These are phyloP conservation scores for Pseudochirops cupreus DNA, from an alignment of 2,797 vertebrate species.

Conservation along the genomic window DNA sequence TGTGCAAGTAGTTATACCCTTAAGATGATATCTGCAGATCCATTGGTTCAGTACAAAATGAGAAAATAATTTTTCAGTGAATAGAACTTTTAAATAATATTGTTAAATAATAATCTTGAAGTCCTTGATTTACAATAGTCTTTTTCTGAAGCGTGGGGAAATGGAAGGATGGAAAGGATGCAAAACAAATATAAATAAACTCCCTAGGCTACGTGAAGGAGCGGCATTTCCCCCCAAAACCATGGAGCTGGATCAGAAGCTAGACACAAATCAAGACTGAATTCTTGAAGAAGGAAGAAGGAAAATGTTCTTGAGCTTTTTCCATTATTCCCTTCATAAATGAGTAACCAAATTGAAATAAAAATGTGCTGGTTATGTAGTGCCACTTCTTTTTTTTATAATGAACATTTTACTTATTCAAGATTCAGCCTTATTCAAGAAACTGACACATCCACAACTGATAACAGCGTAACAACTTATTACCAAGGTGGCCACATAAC, in stretches of 20 bases:
- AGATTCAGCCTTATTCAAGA: no score
- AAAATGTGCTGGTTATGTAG: background rate
- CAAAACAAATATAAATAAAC: background rate
- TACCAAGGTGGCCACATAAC: no score
- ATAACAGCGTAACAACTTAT: no score
- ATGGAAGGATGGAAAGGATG: background rate
- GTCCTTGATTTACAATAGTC: background rate
- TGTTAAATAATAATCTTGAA: slow-evolving; percentile 43
- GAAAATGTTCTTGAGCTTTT: slow-evolving; percentile 28
- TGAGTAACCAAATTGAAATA: background rate
- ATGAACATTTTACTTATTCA: no score
- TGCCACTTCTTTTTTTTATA: background rate
- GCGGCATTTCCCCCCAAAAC: background rate
- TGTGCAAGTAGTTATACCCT: background rate
- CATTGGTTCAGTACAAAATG: background rate
- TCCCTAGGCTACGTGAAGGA: background rate
- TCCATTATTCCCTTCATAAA: background rate
- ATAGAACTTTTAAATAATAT: slow-evolving; percentile 12
- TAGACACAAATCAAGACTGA: background rate
- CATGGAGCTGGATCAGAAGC: background rate
- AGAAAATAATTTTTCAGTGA: slow-evolving; percentile 12
- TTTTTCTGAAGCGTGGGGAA: background rate
- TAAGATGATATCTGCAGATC: slow-evolving; percentile 11
- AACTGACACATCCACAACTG: no score
- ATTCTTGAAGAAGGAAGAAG: slow-evolving; percentile 3